Evolutionary conservation across 2,888 invertebrate genomes (phyloP).

Genomic region (Drosophila neotestacea): DNA sequence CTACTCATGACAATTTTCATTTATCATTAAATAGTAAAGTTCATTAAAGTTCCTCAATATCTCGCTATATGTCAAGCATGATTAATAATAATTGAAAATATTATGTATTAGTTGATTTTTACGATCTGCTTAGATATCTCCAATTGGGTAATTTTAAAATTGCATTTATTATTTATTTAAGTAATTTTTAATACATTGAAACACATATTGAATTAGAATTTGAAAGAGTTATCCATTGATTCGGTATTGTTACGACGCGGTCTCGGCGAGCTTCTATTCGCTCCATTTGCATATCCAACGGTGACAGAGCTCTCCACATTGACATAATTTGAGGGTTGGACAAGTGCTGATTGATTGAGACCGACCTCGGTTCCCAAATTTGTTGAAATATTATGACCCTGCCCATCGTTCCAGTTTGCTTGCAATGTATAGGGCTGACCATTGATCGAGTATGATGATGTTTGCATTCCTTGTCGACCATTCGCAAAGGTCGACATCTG

Average conservation of each 20-base stretch:
- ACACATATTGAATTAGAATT: slow-evolving; percentile 1
- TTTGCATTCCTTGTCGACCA: slow-evolving; percentile 31
- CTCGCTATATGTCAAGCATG: neutral
- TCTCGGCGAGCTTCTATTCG: neutral
- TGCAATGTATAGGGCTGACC: slow-evolving; percentile 26
- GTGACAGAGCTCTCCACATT: slow-evolving; percentile 11
- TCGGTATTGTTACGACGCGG: slow-evolving; percentile 23
- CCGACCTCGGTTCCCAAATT: slow-evolving; percentile 4
- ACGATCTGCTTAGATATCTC: neutral
- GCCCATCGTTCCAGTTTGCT: slow-evolving; percentile 23
- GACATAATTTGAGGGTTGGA: neutral
- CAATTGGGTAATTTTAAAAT: neutral
- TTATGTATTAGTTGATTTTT: neutral
- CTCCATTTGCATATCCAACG: slow-evolving; percentile 5
- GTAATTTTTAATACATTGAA: neutral
- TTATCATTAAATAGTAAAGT: slow-evolving; percentile 1
- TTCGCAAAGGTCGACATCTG: slow-evolving; percentile 29
- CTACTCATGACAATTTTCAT: slow-evolving; percentile 1
- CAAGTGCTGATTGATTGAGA: slow-evolving; percentile 5
- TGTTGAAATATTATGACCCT: slow-evolving; percentile 22
- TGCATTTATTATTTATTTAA: slow-evolving; percentile 5
- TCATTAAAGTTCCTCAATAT: slow-evolving; percentile 4
- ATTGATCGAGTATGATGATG: slow-evolving; percentile 30
- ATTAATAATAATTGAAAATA: neutral
- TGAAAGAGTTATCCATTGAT: neutral